These are phyloP conservation scores for Stigmatopora nigra DNA, from an alignment of 2,113 vertebrate species.

Conservation along the genomic window DNA sequence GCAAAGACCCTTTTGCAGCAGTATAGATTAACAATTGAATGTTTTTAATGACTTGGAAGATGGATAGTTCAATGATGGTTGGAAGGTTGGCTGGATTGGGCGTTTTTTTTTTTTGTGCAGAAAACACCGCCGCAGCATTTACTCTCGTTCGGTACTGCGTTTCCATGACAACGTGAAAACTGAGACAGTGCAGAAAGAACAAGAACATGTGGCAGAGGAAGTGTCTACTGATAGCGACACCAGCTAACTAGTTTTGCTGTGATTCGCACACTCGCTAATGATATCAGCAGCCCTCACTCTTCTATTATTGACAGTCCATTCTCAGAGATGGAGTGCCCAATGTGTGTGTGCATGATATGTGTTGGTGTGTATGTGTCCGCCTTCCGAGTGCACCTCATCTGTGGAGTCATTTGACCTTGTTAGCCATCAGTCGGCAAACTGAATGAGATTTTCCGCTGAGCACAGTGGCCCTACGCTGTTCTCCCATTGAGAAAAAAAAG, in stretches of 20 bases:
- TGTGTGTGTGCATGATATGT: conserved; percentile 32
- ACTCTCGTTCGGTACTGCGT: conserved; percentile 45
- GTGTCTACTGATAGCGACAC: conserved; percentile 62
- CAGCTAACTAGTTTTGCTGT: conserved; percentile 57
- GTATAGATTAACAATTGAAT: too few species aligned
- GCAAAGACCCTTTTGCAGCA: too few species aligned
- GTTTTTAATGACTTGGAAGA: not conserved
- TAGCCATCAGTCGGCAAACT: conserved; percentile 38
- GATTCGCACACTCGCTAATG: conserved; percentile 57
- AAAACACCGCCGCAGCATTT: conserved; percentile 35
- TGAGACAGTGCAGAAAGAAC: conserved; percentile 18
- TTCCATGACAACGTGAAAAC: conserved; percentile 64
- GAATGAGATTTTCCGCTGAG: conserved; percentile 53
- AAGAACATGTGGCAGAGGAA: conserved; percentile 24
- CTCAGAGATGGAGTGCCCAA: conserved; percentile 15
- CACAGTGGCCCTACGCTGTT: not conserved
- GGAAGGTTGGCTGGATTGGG: not conserved
- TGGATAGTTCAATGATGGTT: not conserved
- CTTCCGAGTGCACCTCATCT: conserved; percentile 50
- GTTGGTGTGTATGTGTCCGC: conserved; percentile 19
- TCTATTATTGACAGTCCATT: conserved; percentile 49
- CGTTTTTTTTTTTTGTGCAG: conserved; percentile 10
- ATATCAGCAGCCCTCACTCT: conserved; percentile 40
- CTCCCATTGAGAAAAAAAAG: conserved; percentile 16
- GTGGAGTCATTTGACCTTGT: conserved; percentile 59